Evolutionary conservation across 2,797 vertebrate genomes (phyloP), one percentile per base, ranked within the genome.

Genomic region (Acestrorhynchus altus): DNA sequence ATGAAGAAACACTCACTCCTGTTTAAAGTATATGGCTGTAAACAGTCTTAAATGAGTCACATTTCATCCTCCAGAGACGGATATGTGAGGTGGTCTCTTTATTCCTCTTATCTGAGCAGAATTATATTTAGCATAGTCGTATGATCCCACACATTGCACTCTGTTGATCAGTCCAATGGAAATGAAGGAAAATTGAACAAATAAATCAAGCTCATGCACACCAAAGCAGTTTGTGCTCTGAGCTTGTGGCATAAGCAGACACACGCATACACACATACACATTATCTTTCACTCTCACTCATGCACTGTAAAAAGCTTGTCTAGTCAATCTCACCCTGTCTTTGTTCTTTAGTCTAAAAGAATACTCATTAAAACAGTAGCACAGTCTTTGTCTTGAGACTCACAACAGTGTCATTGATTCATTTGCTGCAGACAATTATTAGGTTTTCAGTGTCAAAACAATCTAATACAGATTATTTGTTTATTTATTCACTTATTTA

Each of bases 161-260:
- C 39, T 35, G 54, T 44, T 81, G 76, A 83, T 85, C 69, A 82
- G 75, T 51, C 61, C 75, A 54, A 81, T 74, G 72, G 69, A 86
- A 82, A 81, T 77, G 51, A 82, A 74, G 70, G 10, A 78, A 85
- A 83, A 86, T 86, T 82, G 57, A 83, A 81, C n/a, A 44, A 68
- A 83, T 86, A 79, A 81, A 85, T 85, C 82, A 85, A 68, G 31
- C 6, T 22, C 28, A 70, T 72, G 70, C 79, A 69, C 59, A 77
- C 49, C 20, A 46, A 78, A 68, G 77, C 68, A 59, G 61, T 74
- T 79, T 81, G 40, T 59, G 47, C 49, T 70, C 42, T 54, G 44
- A 42, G 68, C 59, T 47, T 18, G 54, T 67, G 46, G 16, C 3
- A 18, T 76, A 74, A 22, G 26, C 40, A 68, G 64, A 74, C 70